These are phyloP conservation scores for Erebia epiphron DNA, from an alignment of 2,888 invertebrate genomes.

Conservation along the genomic window DNA sequence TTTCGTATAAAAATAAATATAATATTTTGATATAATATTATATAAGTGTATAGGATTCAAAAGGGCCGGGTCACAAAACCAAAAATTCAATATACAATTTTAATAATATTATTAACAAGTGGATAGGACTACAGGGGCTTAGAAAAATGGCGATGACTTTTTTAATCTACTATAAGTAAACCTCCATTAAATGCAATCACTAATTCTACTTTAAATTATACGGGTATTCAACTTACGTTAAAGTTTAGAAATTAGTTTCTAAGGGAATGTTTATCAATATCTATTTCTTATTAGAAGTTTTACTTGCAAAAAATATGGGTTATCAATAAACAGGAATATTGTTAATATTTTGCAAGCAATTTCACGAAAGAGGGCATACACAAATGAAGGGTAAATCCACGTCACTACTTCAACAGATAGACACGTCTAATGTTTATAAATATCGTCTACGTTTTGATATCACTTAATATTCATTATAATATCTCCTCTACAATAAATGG, in stretches of 20 bases:
- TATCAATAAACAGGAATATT: neutral
- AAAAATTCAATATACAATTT: conserved; percentile 13
- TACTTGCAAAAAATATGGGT: neutral
- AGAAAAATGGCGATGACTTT: conserved; percentile 29
- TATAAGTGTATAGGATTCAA: conserved; percentile 18
- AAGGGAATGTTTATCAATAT: conserved; percentile 32
- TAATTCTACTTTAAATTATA: conserved; percentile 45
- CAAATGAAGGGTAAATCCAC: conserved; percentile 57
- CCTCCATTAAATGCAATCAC: conserved; percentile 21
- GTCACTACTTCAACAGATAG: conserved; percentile 64
- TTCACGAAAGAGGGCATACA: neutral
- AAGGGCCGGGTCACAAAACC: conserved; percentile 5
- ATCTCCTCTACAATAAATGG: conserved; percentile 76
- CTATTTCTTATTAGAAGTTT: neutral
- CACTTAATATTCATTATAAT: conserved; percentile 55
- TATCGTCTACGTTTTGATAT: conserved; percentile 43
- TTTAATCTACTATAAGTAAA: conserved; percentile 19
- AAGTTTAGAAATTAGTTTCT: conserved; percentile 49
- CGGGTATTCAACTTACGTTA: conserved; percentile 36
- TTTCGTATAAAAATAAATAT: conserved; percentile 35
- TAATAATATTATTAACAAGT: conserved; percentile 20
- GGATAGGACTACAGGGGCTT: conserved; percentile 17
- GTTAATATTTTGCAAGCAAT: neutral
- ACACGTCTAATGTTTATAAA: conserved; percentile 41
- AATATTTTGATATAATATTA: conserved; percentile 4